phyloP scores from a whole-genome alignment of 2,888 invertebrate genomes.

The Chirona hameri region DNA sequence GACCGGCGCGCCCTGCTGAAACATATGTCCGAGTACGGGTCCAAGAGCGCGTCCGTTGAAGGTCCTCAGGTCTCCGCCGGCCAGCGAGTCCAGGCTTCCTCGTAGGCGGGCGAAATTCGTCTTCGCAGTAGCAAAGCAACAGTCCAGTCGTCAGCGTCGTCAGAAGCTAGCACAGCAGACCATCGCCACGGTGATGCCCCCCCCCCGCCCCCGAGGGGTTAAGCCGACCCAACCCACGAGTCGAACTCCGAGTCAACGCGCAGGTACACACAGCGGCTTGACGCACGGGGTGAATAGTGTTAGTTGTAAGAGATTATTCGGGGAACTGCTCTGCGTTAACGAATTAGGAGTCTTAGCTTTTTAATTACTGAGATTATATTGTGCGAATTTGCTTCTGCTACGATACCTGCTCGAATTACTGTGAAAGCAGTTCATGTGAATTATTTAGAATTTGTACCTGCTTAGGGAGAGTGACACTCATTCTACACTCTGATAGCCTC shows the following conservation, averaged over 20 bases:
- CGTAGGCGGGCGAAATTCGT: background rate
- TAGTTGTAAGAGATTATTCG: no score
- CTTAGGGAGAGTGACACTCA: no score
- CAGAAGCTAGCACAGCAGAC: background rate
- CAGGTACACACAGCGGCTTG: background rate
- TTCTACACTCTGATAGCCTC: no score
- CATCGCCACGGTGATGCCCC: constrained; percentile 26
- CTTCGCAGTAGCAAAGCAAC: background rate
- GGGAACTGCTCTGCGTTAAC: no score
- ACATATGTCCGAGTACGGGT: background rate
- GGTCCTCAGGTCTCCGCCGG: constrained; percentile 1
- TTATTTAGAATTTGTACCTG: no score
- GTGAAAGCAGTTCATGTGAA: no score
- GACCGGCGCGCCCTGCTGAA: constrained; percentile 3
- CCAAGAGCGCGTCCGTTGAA: background rate
- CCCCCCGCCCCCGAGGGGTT: no score
- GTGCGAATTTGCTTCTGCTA: no score
- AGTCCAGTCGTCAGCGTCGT: background rate
- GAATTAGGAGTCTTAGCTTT: no score
- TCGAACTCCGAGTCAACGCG: background rate
- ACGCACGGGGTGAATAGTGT: no score
- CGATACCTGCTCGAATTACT: no score
- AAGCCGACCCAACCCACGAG: constrained; percentile 3
- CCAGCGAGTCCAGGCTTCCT: background rate
- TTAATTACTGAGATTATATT: no score